A percentile compares a stretch with the other conserved stretches of the same genome.
Evolutionary conservation across 2,113 vertebrate species (phyloP).

Genomic region (Syngnathus typhle): DNA sequence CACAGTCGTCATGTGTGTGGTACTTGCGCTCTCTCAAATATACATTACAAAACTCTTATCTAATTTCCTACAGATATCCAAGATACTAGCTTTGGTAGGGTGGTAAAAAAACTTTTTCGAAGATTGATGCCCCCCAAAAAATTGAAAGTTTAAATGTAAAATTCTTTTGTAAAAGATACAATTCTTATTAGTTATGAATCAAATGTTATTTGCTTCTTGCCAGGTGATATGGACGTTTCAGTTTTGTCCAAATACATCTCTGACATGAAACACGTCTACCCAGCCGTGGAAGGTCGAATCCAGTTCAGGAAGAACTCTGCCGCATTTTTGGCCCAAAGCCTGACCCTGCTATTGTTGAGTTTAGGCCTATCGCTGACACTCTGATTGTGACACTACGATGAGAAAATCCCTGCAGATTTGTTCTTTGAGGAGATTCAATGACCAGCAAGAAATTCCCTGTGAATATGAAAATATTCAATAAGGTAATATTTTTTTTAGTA

Average conservation of each 20-base stretch:
- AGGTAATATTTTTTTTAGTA: background rate
- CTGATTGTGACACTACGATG: constrained; percentile 13
- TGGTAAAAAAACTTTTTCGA: no score
- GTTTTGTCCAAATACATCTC: constrained; percentile 76
- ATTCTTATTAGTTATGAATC: no score
- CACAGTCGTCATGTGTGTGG: no score
- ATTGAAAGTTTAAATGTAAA: no score
- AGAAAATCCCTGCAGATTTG: background rate
- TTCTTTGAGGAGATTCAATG: background rate
- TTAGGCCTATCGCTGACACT: constrained; percentile 16
- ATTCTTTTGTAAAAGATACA: background rate
- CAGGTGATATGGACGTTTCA: constrained; percentile 75
- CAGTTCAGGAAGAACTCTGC: constrained; percentile 63
- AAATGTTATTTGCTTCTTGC: constrained; percentile 13
- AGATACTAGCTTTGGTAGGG: no score
- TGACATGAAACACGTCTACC: constrained; percentile 72
- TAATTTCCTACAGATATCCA: no score
- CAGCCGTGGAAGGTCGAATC: constrained; percentile 78
- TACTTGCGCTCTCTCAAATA: no score
- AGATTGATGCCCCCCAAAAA: no score
- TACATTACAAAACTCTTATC: no score
- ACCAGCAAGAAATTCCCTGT: background rate
- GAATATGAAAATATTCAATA: background rate
- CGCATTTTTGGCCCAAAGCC: constrained; percentile 14
- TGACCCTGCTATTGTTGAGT: constrained; percentile 30